Percentiles rank a stretch among this genome's conserved stretches.
These are phyloP conservation scores for Cyprinodon tularosa DNA, from an alignment of 2,113 vertebrate genomes.

Conservation along the genomic window DNA sequence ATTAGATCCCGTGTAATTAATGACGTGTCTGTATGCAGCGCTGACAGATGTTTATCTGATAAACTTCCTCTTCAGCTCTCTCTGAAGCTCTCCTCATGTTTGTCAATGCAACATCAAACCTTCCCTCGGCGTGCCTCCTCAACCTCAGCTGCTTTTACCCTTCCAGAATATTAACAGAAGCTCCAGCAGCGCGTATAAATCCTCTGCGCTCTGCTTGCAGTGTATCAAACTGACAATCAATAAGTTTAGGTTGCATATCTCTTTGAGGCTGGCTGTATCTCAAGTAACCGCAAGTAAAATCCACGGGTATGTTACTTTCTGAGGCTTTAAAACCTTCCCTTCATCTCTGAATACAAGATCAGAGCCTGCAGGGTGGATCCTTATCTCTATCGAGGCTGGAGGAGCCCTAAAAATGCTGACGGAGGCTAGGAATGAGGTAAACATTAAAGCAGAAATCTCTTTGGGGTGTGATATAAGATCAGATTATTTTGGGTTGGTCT, in stretches of 20 bases:
- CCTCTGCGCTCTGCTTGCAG: slow-evolving; percentile 28
- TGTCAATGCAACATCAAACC: slow-evolving; percentile 9
- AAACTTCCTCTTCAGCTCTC: slow-evolving; percentile 22
- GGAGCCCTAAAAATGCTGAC: neutral
- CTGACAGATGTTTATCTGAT: slow-evolving; percentile 30
- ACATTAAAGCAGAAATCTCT: neutral
- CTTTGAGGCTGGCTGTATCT: slow-evolving; percentile 11
- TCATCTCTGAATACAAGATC: slow-evolving; percentile 16
- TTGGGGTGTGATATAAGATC: neutral
- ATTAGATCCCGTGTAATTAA: slow-evolving; percentile 13
- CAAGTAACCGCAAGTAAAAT: slow-evolving; percentile 42
- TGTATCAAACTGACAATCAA: slow-evolving; percentile 58
- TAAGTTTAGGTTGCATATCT: slow-evolving; percentile 49
- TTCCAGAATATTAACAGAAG: slow-evolving; percentile 54
- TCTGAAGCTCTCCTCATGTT: slow-evolving; percentile 10
- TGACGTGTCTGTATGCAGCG: neutral
- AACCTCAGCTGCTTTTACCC: slow-evolving; percentile 13
- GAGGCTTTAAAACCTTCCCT: slow-evolving; percentile 16
- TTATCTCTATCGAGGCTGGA: neutral
- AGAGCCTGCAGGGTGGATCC: slow-evolving; percentile 7
- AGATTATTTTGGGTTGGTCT: neutral
- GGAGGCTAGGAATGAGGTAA: neutral
- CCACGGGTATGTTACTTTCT: slow-evolving; percentile 18
- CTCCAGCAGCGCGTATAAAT: slow-evolving; percentile 33
- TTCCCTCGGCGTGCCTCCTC: slow-evolving; percentile 24